phyloP scores from a whole-genome alignment of 1,140 invertebrate genomes.

The Augochlora pura region DNA sequence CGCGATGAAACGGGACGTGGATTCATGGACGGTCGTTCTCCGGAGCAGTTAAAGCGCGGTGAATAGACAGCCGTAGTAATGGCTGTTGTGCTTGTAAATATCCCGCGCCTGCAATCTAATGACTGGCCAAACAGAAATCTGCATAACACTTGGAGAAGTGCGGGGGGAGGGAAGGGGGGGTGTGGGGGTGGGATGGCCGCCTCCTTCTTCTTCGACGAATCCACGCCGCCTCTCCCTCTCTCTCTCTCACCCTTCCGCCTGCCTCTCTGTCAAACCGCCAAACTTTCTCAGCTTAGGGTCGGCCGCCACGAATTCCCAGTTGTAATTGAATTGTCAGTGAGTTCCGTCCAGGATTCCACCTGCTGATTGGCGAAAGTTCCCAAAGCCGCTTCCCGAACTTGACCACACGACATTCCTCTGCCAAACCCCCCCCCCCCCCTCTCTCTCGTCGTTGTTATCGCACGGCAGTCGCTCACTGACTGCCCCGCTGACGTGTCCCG shows the following conservation, averaged over 20 bases:
- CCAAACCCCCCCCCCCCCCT: too few relatives aligned
- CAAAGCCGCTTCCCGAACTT: conserved; percentile 62
- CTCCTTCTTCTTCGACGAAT: conserved; percentile 50
- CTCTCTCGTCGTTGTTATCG: conserved; percentile 49
- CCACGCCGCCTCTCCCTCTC: conserved; percentile 43
- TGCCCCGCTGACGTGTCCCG: conserved; percentile 27
- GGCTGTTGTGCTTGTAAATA: conserved; percentile 50
- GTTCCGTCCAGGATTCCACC: conserved; percentile 62
- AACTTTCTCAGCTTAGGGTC: conserved; percentile 70
- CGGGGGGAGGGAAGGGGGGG: too few relatives aligned
- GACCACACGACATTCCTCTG: conserved; percentile 49
- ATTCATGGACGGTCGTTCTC: conserved; percentile 35
- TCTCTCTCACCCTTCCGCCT: conserved; percentile 58
- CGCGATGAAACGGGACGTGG: conserved; percentile 21
- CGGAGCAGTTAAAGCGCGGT: conserved; percentile 9
- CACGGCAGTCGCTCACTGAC: conserved; percentile 18
- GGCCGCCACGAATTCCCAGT: conserved; percentile 70
- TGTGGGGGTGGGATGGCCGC: too few relatives aligned
- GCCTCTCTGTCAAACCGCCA: conserved; percentile 59
- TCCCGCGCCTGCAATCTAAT: conserved; percentile 56
- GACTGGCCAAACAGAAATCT: conserved; percentile 79
- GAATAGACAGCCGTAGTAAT: conserved; percentile 45
- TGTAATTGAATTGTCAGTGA: conserved; percentile 77
- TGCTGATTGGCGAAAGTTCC: conserved; percentile 67
- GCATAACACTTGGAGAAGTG: conserved; percentile 77